Conservation (phyloP, 2,888 invertebrate genomes). For the Ectemnius cavifrons region DNA sequence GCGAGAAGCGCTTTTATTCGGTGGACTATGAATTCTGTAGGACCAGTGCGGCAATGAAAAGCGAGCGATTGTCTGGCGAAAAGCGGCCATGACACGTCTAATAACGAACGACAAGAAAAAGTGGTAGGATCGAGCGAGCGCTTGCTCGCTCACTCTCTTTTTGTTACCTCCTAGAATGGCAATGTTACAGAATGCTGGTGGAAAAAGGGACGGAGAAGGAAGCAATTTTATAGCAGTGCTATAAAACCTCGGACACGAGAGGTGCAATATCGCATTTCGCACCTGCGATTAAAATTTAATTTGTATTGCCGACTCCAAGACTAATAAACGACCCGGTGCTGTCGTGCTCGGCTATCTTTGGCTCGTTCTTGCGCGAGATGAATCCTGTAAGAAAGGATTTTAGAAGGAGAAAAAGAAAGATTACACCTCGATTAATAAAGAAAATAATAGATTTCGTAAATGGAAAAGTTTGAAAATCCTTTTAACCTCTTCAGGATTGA, state of each 20-base stretch:
- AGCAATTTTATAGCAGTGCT: constrained; percentile 13
- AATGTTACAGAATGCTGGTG: neutral
- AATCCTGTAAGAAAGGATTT: too few relatives aligned
- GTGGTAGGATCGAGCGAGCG: neutral
- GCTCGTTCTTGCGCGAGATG: too few relatives aligned
- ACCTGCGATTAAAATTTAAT: constrained; percentile 13
- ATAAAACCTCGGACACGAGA: constrained; percentile 6
- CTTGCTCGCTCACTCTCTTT: neutral
- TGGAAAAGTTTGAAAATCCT: too few relatives aligned
- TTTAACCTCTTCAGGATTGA: too few relatives aligned
- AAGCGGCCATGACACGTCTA: constrained; percentile 1
- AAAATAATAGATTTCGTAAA: too few relatives aligned
- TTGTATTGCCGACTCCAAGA: neutral
- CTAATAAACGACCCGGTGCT: neutral
- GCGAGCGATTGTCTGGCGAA: neutral
- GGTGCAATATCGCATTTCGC: neutral
- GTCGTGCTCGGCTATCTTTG: too few relatives aligned
- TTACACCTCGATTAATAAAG: too few relatives aligned
- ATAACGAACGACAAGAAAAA: neutral
- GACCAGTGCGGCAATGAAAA: neutral
- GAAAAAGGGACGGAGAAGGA: neutral
- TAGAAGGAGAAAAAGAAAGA: too few relatives aligned
- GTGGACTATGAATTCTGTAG: neutral
- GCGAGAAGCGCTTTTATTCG: too few relatives aligned
- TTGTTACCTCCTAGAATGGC: neutral